phyloP scores from a whole-genome alignment of 2,797 vertebrate species.

The Chiloscyllium punctatum region DNA sequence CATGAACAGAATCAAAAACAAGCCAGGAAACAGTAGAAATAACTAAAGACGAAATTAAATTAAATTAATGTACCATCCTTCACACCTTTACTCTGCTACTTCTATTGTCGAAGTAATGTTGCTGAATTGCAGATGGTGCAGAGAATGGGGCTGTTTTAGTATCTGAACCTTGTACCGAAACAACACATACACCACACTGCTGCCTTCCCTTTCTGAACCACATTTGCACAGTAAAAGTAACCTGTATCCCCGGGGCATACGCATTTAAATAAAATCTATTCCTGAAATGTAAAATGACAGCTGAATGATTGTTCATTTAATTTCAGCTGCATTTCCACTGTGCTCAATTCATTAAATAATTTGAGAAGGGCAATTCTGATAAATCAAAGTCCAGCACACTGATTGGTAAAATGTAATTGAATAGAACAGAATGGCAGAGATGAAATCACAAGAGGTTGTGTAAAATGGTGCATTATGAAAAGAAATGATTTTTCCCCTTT shows the following conservation, averaged over 20 bases:
- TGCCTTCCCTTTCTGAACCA: not conserved
- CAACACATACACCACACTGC: not conserved
- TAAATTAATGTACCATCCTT: not conserved
- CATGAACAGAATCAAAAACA: not conserved
- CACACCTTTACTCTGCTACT: not conserved
- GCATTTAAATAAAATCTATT: constrained; percentile 36
- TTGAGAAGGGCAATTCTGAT: constrained; percentile 29
- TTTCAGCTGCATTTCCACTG: not conserved
- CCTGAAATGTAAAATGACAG: constrained; percentile 29
- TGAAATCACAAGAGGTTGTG: constrained; percentile 8
- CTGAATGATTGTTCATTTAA: constrained; percentile 33
- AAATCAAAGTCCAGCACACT: constrained; percentile 19
- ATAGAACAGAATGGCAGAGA: not conserved
- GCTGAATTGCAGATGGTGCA: not conserved
- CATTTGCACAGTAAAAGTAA: not conserved
- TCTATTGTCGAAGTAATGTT: not conserved
- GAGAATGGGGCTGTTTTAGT: not conserved
- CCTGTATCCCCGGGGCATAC: constrained; percentile 14
- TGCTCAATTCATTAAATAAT: constrained; percentile 34
- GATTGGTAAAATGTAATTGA: constrained; percentile 32
- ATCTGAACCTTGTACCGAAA: not conserved
- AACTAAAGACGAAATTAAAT: not conserved
- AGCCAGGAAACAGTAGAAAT: not conserved
- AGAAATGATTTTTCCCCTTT: not conserved
- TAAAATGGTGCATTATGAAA: constrained; percentile 30